phyloP scores from a whole-genome alignment of 2,113 vertebrate genomes.

The Apteryx mantelli region DNA sequence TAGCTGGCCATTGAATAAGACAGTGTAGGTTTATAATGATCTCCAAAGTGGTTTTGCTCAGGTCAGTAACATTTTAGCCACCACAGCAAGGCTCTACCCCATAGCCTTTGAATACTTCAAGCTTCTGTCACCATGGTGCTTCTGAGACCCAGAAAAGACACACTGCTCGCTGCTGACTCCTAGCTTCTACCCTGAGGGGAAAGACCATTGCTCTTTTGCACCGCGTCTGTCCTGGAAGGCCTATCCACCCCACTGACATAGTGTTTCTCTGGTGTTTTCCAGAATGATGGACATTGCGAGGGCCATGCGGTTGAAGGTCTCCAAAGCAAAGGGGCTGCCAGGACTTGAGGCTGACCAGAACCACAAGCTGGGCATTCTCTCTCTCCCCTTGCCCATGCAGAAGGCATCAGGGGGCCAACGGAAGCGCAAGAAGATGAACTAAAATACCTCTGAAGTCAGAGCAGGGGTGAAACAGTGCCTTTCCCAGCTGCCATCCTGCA shows the following conservation, averaged over 20 bases:
- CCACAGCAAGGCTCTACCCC: not conserved
- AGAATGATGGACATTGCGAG: conserved; percentile 88
- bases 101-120: not conserved
- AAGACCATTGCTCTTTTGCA: not conserved
- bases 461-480: not conserved
- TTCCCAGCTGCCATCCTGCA: not conserved
- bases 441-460: not conserved
- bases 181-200: not conserved
- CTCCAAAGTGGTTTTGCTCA: accelerated
- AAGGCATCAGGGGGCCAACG: conserved; percentile 38
- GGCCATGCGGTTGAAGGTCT: conserved; percentile 88
- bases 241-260: accelerated
- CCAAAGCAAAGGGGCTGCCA: conserved; percentile 54
- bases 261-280: not conserved
- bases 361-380: conserved; percentile 82
- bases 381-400: conserved; percentile 83
- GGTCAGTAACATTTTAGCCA: not conserved
- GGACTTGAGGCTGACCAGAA: conserved; percentile 46
- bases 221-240: accelerated
- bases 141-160: accelerated
- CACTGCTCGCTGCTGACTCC: not conserved
- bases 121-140: not conserved
- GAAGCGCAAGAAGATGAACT: conserved; percentile 84
- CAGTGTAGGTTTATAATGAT: not conserved
- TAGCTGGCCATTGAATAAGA: not conserved